Evolutionary conservation across 35 echinoderm and acorn worm species (phyloP).

Genomic region (Lytechinus pictus): DNA sequence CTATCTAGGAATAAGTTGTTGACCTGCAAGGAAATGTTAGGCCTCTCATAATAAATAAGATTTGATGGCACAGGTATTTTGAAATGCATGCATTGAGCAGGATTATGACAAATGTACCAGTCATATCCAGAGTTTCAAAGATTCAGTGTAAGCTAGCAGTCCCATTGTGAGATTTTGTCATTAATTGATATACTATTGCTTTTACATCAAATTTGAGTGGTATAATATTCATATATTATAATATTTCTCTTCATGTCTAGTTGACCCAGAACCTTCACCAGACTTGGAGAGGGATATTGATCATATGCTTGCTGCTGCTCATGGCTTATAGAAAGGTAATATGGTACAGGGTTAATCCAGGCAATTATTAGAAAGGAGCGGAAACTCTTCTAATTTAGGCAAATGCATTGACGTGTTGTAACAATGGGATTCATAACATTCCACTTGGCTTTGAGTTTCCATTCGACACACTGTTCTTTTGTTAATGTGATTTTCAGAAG

Average conservation of each 20-base stretch:
- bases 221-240: background rate
- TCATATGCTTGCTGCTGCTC: conserved; percentile 24
- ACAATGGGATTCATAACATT: no score
- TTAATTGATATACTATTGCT: background rate
- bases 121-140: background rate
- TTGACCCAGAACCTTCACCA: conserved; percentile 10
- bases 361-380: no score
- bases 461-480: no score
- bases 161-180: background rate
- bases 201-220: background rate
- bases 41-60: no score
- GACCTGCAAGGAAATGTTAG: no score
- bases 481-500: no score
- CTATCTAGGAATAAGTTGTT: no score
- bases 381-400: no score
- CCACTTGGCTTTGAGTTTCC: no score
- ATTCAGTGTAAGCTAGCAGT: background rate
- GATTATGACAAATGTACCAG: background rate
- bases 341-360: background rate
- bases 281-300: background rate
- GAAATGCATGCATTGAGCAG: background rate
- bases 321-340: conserved; percentile 6
- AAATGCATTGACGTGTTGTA: no score
- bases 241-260: background rate
- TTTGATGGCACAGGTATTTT: no score